Base-by-base conservation (phyloP, 2,113 vertebrate species). In the Maccullochella peelii region DNA sequence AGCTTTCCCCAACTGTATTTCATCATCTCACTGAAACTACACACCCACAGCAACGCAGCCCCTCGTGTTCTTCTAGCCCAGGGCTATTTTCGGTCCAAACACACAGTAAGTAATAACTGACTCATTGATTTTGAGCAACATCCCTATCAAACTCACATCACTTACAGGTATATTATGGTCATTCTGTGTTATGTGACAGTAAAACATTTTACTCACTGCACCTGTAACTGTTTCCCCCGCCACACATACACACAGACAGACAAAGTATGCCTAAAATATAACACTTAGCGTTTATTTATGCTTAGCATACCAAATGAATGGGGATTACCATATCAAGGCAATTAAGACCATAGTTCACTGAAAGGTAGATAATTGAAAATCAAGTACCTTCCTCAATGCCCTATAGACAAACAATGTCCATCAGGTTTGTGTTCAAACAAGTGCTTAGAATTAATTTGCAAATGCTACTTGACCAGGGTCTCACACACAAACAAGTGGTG, bases 291-390 rank as follows among this genome's bases (percentile, higher is more conserved):
- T 77, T 83, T 79, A 36, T 82, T 73, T 38, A 36, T 67, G 21
- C 30, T 89, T 82, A 44, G 55, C 74, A 85, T 78, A 67, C 33
- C 50, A 73, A 72, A 79, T 80, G 6, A 86, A 73, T 15, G 14
- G 10, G 11, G 25, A 89, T 90, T 81, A 76, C 57, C 80, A 84
- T 80, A 84, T 86, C 49, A 85, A 80, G 30, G 79, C 52, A 83
- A 86, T 85, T 82, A 77, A 69, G 77, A 69, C 49, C 5, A 38
- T 14, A 65, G 74, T 78, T 84, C 55, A 73, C 14, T 63, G 47
- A 82, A 84, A 88, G 40, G 33, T 82, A 61, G 69, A 80, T 79
- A 6, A 67, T 52, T 83, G 50, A 77, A 79, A 85, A 82, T 86
- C 52, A 86, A 84, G 58, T 75, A 40, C 57, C 49, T 71, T 44